These are phyloP conservation scores for Hypsopygia costalis DNA, from an alignment of 2,888 invertebrate species.

Conservation along the genomic window DNA sequence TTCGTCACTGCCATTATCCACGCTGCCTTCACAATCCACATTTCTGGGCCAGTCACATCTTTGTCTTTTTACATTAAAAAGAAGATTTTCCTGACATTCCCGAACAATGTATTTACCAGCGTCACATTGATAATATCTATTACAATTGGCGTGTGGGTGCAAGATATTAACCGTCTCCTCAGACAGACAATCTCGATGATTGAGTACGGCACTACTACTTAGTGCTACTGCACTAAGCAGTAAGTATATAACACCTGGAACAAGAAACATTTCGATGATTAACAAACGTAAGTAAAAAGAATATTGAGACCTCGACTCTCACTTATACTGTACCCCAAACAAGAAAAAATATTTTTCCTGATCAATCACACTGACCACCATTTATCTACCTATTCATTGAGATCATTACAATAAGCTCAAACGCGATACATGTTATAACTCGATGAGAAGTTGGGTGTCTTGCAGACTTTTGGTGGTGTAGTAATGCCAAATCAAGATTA, in stretches of 20 bases:
- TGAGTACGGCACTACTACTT: constrained; percentile 1
- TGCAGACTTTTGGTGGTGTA: no score
- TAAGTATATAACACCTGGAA: constrained; percentile 17
- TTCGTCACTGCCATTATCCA: neutral
- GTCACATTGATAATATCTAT: constrained; percentile 34
- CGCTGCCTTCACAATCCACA: constrained; percentile 27
- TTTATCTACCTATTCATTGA: no score
- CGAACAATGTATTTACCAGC: constrained; percentile 32
- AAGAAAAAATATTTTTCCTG: no score
- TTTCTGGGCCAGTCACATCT: constrained; percentile 33
- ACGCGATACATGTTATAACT: no score
- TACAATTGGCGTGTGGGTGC: constrained; percentile 29
- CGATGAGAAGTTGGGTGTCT: no score
- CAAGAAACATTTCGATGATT: neutral
- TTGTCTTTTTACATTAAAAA: constrained; percentile 29
- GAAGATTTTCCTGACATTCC: constrained; percentile 23
- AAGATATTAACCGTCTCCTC: constrained; percentile 24
- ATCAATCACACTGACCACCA: no score
- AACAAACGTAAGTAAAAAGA: no score
- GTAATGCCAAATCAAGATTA: no score
- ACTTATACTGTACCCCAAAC: no score
- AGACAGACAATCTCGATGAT: constrained; percentile 17
- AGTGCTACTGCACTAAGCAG: constrained; percentile 20
- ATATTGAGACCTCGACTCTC: no score
- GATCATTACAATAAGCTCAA: no score